A percentile compares a stretch with the other conserved stretches of the same genome.
These are phyloP conservation scores for Megaustenia siamemsis DNA, from an alignment of 2,888 invertebrate species.

Conservation along the genomic window DNA sequence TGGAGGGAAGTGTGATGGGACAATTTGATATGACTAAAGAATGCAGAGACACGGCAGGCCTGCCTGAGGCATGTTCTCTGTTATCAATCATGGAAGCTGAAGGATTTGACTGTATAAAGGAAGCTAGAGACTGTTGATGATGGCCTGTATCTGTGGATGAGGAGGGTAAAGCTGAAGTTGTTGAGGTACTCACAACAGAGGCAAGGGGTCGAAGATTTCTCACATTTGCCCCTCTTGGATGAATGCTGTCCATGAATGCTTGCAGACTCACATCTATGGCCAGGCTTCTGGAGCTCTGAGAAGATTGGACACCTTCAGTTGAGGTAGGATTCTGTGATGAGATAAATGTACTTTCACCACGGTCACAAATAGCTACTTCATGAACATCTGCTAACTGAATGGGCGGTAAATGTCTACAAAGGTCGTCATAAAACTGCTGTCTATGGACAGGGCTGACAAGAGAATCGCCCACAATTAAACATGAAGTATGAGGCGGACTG, in stretches of 20 bases:
- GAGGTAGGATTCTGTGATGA: not conserved
- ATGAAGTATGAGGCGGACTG: not conserved
- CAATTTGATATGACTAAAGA: not conserved
- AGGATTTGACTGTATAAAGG: conserved; percentile 36
- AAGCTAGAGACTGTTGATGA: conserved; percentile 14
- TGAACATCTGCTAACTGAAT: not conserved
- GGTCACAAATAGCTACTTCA: not conserved
- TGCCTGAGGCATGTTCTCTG: not conserved
- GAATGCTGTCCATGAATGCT: not conserved
- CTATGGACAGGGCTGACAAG: conserved; percentile 5
- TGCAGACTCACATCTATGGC: not conserved
- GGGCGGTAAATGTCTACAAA: conserved; percentile 43
- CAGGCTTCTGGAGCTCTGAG: not conserved
- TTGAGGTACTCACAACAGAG: not conserved
- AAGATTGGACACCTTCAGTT: not conserved
- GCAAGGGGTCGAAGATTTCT: not conserved
- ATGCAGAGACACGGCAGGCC: not conserved
- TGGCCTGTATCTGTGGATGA: not conserved
- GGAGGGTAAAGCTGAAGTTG: not conserved
- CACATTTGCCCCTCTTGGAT: not conserved
- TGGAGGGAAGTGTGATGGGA: not conserved
- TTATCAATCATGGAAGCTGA: not conserved
- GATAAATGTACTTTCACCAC: not conserved
- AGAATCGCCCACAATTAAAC: not conserved
- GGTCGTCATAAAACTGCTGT: conserved; percentile 46